Conservation (phyloP, 1,140 invertebrate species). For the Lordiphosa clarofinis region DNA sequence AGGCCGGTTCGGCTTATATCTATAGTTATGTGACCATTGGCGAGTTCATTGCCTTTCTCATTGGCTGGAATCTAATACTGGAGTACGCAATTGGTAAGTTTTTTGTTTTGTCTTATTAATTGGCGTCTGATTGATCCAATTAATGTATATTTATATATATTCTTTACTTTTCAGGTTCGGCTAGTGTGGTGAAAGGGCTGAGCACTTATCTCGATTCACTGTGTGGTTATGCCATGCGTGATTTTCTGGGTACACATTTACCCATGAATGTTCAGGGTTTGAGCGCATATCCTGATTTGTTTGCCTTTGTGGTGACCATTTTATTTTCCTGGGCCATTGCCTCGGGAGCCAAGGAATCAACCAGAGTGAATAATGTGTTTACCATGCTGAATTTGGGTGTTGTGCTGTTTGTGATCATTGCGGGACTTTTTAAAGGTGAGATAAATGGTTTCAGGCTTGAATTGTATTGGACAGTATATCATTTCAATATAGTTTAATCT, state of each 20-base stretch:
- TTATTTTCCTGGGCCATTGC: conserved; percentile 86
- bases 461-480: too few relatives aligned
- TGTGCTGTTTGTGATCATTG: conserved; percentile 89
- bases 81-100: conserved; percentile 92
- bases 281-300: conserved; percentile 90
- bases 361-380: conserved; percentile 93
- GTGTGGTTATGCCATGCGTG: conserved; percentile 86
- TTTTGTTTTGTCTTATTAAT: conserved; percentile 25
- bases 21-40: conserved; percentile 94
- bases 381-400: conserved; percentile 92
- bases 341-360: conserved; percentile 93
- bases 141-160: conserved; percentile 18
- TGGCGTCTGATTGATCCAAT: conserved; percentile 44
- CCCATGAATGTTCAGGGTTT: conserved; percentile 87
- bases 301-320: conserved; percentile 87
- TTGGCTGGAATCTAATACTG: conserved; percentile 94
- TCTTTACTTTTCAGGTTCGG: conserved; percentile 83
- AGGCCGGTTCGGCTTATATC: conserved; percentile 91
- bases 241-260: conserved; percentile 83
- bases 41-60: conserved; percentile 88
- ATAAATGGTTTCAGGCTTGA: too few relatives aligned
- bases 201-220: conserved; percentile 93
- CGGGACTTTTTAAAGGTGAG: conserved; percentile 89
- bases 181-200: conserved; percentile 95
- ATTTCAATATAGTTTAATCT: too few relatives aligned